Conservation (phyloP, 2,888 invertebrate species). For the Seira ritae region DNA sequence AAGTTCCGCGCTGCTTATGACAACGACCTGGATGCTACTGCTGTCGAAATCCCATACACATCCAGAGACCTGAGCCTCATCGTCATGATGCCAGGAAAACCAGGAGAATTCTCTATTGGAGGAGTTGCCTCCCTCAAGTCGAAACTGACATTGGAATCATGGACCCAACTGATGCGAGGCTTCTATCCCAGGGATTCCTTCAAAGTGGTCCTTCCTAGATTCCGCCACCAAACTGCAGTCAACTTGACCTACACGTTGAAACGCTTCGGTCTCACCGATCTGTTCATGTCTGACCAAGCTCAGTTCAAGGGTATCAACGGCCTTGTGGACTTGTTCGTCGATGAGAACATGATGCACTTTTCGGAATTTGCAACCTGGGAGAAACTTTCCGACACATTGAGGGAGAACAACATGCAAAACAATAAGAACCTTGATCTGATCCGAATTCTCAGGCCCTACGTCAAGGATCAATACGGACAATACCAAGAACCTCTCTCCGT, state of each 20-base stretch:
- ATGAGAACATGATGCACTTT: slow-evolving; percentile 72
- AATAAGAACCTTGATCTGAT: slow-evolving; percentile 72
- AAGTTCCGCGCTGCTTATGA: slow-evolving; percentile 89
- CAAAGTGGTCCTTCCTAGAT: slow-evolving; percentile 82
- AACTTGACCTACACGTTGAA: slow-evolving; percentile 87
- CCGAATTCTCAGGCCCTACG: slow-evolving; percentile 59
- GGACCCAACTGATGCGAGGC: slow-evolving; percentile 67
- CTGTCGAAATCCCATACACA: slow-evolving; percentile 83
- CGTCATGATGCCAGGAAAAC: slow-evolving; percentile 84
- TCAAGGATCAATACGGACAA: slow-evolving; percentile 71
- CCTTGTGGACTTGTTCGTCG: slow-evolving; percentile 86
- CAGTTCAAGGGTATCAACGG: slow-evolving; percentile 90
- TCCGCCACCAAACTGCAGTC: slow-evolving; percentile 86
- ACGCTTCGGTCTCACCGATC: slow-evolving; percentile 87
- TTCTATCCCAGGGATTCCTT: slow-evolving; percentile 72
- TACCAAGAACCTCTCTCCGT: slow-evolving; percentile 71
- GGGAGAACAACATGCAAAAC: slow-evolving; percentile 65
- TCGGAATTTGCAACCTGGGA: slow-evolving; percentile 72
- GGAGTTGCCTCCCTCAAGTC: slow-evolving; percentile 72
- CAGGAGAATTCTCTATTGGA: slow-evolving; percentile 72
- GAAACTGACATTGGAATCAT: slow-evolving; percentile 70
- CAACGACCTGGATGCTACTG: slow-evolving; percentile 88
- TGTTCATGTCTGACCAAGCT: slow-evolving; percentile 86
- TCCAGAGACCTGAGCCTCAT: slow-evolving; percentile 85
- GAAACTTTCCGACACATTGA: slow-evolving; percentile 71